phyloP scores from a whole-genome alignment of 2,113 vertebrate species.

The Labeo catla region DNA sequence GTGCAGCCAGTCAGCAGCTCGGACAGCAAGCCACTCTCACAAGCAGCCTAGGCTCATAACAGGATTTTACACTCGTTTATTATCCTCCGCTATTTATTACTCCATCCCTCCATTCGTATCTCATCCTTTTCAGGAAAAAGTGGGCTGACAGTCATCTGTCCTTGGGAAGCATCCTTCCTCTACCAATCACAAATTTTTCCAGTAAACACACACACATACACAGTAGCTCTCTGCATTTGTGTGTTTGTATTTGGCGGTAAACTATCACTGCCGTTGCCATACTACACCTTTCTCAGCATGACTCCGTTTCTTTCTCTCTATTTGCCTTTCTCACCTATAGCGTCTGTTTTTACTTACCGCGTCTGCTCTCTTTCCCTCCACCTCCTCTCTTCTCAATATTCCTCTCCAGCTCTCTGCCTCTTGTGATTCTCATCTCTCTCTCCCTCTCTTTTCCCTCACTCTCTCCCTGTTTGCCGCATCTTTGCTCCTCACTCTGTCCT shows the following conservation, averaged over 20 bases:
- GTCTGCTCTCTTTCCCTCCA: constrained; percentile 3
- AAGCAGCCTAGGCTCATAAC: constrained; percentile 35
- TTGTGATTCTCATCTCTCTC: constrained; percentile 41
- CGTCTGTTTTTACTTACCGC: constrained; percentile 1
- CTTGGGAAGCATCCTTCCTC: constrained; percentile 43
- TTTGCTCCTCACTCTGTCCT: constrained; percentile 15
- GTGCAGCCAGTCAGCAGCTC: constrained; percentile 18
- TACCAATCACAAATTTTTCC: neutral
- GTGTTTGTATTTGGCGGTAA: constrained; percentile 26
- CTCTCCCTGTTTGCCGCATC: constrained; percentile 34
- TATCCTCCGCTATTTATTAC: constrained; percentile 45
- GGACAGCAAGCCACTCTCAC: constrained; percentile 28
- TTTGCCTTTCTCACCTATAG: neutral
- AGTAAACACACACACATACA: neutral
- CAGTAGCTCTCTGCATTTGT: constrained; percentile 12
- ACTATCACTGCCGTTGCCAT: constrained; percentile 7
- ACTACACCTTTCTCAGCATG: constrained; percentile 8
- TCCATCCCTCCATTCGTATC: constrained; percentile 11
- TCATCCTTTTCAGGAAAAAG: constrained; percentile 26
- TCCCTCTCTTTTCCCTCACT: neutral
- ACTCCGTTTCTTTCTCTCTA: neutral
- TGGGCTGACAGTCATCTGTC: constrained; percentile 24
- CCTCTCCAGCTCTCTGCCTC: constrained; percentile 33
- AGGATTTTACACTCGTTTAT: constrained; percentile 42
- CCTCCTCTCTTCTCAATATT: constrained; percentile 36